phyloP scores from a whole-genome alignment of 2,113 vertebrate species.

The Nerophis ophidion region DNA sequence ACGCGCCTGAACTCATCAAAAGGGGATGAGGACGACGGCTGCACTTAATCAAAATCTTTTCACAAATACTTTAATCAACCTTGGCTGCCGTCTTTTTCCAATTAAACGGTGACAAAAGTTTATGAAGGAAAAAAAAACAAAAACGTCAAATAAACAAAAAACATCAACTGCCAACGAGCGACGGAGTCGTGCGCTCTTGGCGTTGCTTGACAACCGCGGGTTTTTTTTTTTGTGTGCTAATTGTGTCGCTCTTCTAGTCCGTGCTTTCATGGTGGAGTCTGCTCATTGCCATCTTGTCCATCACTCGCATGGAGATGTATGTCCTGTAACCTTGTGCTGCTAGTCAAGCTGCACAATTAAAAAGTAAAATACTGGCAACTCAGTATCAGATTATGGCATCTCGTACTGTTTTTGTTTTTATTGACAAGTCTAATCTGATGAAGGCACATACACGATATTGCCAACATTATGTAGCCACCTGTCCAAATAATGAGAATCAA shows the following conservation, averaged over 20 bases:
- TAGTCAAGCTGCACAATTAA: too few relatives aligned
- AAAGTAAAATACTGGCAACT: too few relatives aligned
- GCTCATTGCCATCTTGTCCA: too few relatives aligned
- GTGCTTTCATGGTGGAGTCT: slow-evolving; percentile 16
- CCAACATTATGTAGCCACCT: too few relatives aligned
- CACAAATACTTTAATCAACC: not conserved
- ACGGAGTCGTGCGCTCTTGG: slow-evolving; percentile 65
- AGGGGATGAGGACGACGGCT: not conserved
- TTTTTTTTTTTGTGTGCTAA: slow-evolving; percentile 52
- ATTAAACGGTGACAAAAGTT: not conserved
- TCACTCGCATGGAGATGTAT: not conserved
- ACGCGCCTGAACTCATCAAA: not conserved
- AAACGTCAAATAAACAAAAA: too few relatives aligned
- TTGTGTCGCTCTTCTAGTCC: slow-evolving; percentile 52
- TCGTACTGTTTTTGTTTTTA: too few relatives aligned
- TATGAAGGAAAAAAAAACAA: too few relatives aligned
- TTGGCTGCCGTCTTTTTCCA: slow-evolving; percentile 5
- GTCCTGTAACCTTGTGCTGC: too few relatives aligned
- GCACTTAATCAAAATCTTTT: not conserved
- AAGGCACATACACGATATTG: too few relatives aligned
- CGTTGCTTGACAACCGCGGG: slow-evolving; percentile 68
- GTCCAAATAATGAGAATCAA: too few relatives aligned
- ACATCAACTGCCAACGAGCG: slow-evolving; percentile 9
- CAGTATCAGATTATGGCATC: too few relatives aligned
- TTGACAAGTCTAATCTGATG: too few relatives aligned